A percentile compares a stretch with the other conserved stretches of the same genome.
These are phyloP conservation scores for Chiloscyllium punctatum DNA, from an alignment of 2,797 vertebrate genomes.

Conservation along the genomic window DNA sequence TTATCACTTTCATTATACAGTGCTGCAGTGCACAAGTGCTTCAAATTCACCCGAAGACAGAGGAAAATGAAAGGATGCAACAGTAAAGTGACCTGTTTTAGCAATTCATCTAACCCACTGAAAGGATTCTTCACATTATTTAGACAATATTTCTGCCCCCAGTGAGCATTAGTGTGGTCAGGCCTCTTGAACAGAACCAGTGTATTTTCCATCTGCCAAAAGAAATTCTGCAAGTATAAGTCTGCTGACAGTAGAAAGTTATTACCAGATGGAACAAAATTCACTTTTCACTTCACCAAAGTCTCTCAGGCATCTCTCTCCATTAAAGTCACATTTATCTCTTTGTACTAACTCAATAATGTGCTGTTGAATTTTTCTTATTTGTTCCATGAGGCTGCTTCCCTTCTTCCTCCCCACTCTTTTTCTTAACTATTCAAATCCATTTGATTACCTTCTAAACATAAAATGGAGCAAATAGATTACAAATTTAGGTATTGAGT, in stretches of 20 bases:
- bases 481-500: not conserved
- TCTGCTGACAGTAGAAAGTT: not conserved
- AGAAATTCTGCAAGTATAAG: not conserved
- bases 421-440: not conserved
- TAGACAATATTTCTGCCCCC: conserved; percentile 15
- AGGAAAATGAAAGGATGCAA: conserved; percentile 27
- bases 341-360: conserved; percentile 11
- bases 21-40: conserved; percentile 1
- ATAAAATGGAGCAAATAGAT: not conserved
- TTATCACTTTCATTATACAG: not conserved
- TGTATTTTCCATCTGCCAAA: not conserved
- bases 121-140: not conserved
- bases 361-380: conserved; percentile 2
- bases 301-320: not conserved
- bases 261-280: not conserved
- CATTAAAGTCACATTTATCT: not conserved
- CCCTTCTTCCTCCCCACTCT: not conserved
- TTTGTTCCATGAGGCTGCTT: not conserved
- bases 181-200: conserved; percentile 16
- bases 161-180: conserved; percentile 5
- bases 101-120: conserved; percentile 12
- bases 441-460: not conserved
- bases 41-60: conserved; percentile 11
- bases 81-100: not conserved
- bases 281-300: not conserved